Conservation (phyloP, 2,113 vertebrate genomes). For the Holacanthus passer region DNA sequence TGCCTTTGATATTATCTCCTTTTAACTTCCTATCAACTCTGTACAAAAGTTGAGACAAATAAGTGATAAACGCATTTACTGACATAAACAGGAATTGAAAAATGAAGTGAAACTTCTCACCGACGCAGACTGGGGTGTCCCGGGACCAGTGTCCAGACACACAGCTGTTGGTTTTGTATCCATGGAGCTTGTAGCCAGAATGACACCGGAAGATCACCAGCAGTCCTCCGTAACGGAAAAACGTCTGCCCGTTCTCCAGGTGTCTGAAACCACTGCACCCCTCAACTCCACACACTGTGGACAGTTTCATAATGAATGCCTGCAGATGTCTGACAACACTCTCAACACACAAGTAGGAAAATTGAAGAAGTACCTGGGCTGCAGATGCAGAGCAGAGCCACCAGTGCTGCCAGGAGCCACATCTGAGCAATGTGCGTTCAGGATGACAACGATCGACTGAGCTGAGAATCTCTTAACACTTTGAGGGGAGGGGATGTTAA, state of each 20-base stretch:
- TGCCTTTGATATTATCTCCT: not conserved
- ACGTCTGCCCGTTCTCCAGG: constrained; percentile 79
- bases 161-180: constrained; percentile 81
- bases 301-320: constrained; percentile 11
- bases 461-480: not conserved
- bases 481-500: constrained; percentile 6
- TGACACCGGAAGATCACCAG: constrained; percentile 79
- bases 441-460: not conserved
- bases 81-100: not conserved
- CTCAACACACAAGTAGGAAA: not conserved
- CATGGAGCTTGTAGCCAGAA: constrained; percentile 78
- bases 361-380: constrained; percentile 57
- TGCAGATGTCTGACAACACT: not conserved
- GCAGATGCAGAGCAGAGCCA: constrained; percentile 48
- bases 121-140: constrained; percentile 76
- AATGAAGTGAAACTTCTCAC: constrained; percentile 56
- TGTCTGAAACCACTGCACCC: constrained; percentile 71
- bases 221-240: constrained; percentile 82
- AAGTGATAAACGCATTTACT: not conserved
- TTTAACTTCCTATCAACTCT: not conserved
- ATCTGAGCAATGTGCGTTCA: not conserved
- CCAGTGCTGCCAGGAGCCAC: constrained; percentile 41
- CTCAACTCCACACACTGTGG: constrained; percentile 21
- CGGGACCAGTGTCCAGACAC: constrained; percentile 80
- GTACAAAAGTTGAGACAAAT: not conserved